These are phyloP conservation scores for Lissocephala sabroskyi DNA, from an alignment of 2,888 invertebrate species.

Conservation along the genomic window DNA sequence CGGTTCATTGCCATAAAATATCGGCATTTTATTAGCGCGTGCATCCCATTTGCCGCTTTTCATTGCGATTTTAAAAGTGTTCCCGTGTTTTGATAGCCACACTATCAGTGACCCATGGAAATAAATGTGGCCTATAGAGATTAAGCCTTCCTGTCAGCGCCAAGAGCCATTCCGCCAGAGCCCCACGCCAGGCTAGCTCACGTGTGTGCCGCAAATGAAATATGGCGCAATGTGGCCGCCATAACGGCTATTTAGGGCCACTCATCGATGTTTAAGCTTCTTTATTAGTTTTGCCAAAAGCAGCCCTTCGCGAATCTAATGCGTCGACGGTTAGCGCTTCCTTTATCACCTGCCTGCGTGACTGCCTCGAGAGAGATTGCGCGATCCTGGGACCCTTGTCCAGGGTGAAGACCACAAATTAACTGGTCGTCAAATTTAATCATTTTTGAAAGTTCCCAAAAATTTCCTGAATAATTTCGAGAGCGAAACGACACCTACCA, in stretches of 20 bases:
- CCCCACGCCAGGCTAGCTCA: background rate
- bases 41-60: constrained; percentile 65
- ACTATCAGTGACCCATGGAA: constrained; percentile 68
- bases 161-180: no score
- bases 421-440: constrained; percentile 70
- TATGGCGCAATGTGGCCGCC: constrained; percentile 56
- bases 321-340: constrained; percentile 48
- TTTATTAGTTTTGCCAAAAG: constrained; percentile 15
- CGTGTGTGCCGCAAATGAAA: constrained; percentile 39
- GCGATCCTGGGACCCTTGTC: constrained; percentile 16
- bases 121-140: constrained; percentile 69
- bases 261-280: constrained; percentile 30
- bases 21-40: constrained; percentile 67
- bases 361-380: no score
- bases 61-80: constrained; percentile 68
- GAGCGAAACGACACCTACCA: constrained; percentile 40
- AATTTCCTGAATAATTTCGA: constrained; percentile 16
- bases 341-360: constrained; percentile 17
- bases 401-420: constrained; percentile 56
- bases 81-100: constrained; percentile 68
- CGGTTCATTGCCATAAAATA: constrained; percentile 53
- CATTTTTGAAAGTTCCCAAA: constrained; percentile 64
- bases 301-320: constrained; percentile 29
- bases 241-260: constrained; percentile 62
- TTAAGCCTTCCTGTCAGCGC: constrained; percentile 45